A percentile compares a stretch with the other conserved stretches of the same genome.
Evolutionary conservation across 2,113 vertebrate genomes (phyloP).

Genomic region (Rhinolophus ferrumequinum): DNA sequence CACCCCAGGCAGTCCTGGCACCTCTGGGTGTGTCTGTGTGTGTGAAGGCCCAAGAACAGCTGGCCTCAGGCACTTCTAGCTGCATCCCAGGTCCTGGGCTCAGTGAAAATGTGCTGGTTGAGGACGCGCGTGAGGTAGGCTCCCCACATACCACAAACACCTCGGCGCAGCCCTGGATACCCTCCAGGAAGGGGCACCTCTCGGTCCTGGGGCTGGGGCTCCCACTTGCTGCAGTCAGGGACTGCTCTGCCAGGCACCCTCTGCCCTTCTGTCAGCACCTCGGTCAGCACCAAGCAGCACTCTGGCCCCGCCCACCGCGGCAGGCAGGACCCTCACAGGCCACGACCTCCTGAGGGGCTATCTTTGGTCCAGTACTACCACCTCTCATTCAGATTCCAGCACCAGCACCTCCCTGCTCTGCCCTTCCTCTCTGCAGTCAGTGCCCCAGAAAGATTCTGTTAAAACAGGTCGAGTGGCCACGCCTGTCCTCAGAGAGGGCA

Average conservation of each 20-base stretch:
- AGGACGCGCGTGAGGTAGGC: no score
- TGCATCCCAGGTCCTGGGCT: neutral
- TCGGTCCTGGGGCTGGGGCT: neutral
- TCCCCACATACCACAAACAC: neutral
- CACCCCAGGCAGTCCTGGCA: no score
- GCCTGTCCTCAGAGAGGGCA: neutral
- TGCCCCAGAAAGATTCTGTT: neutral
- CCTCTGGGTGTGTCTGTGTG: fast-evolving
- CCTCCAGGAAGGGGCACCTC: neutral
- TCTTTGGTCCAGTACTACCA: no score
- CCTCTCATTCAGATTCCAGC: neutral
- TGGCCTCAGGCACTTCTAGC: neutral
- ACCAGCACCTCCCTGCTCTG: no score
- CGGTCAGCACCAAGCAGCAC: neutral
- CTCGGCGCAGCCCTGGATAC: neutral
- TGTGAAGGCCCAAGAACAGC: neutral
- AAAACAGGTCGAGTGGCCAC: fast-evolving
- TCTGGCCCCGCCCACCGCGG: neutral
- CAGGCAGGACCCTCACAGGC: neutral
- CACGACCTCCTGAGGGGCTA: neutral
- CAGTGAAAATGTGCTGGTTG: no score
- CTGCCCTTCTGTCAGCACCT: conserved; percentile 5
- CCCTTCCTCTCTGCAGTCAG: neutral
- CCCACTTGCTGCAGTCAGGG: fast-evolving
- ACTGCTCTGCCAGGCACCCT: neutral